Conservation (phyloP, 2,113 vertebrate genomes). For the Brienomyrus longianalis region DNA sequence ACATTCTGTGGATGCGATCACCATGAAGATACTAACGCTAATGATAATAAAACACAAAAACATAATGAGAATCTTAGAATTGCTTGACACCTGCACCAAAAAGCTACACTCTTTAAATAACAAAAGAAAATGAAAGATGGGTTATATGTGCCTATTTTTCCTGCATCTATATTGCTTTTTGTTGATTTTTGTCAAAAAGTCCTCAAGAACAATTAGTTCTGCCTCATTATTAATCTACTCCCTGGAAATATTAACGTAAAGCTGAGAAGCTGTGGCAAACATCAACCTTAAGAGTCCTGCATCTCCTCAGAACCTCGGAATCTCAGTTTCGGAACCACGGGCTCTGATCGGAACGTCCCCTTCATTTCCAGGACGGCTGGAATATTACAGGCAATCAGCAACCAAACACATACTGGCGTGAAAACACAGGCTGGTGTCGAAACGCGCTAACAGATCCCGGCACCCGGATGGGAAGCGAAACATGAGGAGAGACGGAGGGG, state of each 20-base stretch:
- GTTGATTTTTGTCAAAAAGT: neutral
- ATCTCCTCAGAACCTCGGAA: neutral
- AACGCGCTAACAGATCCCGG: slow-evolving; percentile 57
- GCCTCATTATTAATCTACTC: neutral
- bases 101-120: neutral
- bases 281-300: neutral
- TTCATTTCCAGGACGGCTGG: neutral
- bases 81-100: neutral
- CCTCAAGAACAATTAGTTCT: neutral
- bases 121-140: neutral
- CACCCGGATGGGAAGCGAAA: slow-evolving; percentile 60
- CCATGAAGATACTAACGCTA: neutral
- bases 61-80: neutral
- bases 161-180: neutral
- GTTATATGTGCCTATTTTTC: neutral
- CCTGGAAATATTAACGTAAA: neutral
- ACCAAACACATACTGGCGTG: slow-evolving; percentile 59
- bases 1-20: neutral
- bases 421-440: slow-evolving; percentile 54
- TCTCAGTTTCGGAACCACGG: neutral
- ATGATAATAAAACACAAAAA: neutral
- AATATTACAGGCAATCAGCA: slow-evolving; percentile 65
- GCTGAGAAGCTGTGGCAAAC: neutral
- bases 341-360: neutral
- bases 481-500: slow-evolving; percentile 54